Percentiles rank a stretch among this genome's conserved stretches.
These are phyloP conservation scores for Ceyx melanurus DNA, from an alignment of 2,113 vertebrate genomes.

Conservation along the genomic window DNA sequence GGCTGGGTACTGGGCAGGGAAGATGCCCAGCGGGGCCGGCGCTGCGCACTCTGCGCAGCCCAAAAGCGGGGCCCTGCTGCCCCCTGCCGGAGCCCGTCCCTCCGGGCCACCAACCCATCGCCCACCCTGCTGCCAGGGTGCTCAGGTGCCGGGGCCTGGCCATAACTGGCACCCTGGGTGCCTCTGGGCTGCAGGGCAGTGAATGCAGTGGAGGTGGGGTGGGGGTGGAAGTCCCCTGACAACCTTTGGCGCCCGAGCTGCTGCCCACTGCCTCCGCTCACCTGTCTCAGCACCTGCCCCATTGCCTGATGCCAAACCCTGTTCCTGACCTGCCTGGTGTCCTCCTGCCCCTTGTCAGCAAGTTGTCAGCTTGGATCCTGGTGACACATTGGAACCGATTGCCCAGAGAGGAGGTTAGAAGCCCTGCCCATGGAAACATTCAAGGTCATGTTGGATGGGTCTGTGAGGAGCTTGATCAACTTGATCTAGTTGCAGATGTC, in stretches of 20 bases:
- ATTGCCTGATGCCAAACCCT: not conserved
- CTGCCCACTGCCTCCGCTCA: not conserved
- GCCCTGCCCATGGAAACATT: not conserved
- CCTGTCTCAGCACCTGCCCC: not conserved
- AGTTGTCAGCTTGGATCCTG: not conserved
- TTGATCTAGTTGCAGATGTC: too few species aligned
- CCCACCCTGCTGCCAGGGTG: not conserved
- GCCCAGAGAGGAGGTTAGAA: not conserved
- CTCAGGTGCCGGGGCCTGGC: not conserved
- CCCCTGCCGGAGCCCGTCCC: conserved; percentile 2
- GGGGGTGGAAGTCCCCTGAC: not conserved
- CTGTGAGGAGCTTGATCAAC: not conserved
- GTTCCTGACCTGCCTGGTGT: not conserved
- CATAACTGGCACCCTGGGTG: not conserved
- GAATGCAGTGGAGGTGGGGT: not conserved
- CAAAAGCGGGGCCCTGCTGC: not conserved
- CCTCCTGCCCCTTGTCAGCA: not conserved
- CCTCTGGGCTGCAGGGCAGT: not conserved
- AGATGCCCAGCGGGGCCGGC: too few species aligned
- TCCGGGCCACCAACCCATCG: not conserved
- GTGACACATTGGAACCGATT: not conserved
- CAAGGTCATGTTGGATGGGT: not conserved
- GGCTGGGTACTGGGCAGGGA: not conserved
- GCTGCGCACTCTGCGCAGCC: not conserved
- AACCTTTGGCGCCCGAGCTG: not conserved